A percentile compares a stretch with the other conserved stretches of the same genome.
These are phyloP conservation scores for Dendrocopos noguchii DNA, from an alignment of 2,113 vertebrate species.

Conservation along the genomic window DNA sequence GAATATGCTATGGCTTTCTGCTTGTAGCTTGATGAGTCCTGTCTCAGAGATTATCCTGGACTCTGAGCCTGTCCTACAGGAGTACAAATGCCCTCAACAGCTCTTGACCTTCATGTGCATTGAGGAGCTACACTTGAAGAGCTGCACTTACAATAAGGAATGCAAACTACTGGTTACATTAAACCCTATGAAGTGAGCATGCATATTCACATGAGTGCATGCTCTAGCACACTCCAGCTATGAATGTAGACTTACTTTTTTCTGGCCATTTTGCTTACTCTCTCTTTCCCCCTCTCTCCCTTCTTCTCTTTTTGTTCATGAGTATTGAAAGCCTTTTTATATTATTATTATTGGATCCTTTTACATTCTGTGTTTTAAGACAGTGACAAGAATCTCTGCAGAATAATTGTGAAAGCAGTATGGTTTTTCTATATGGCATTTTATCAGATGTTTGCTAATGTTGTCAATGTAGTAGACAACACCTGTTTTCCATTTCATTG, in stretches of 20 bases:
- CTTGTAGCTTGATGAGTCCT: neutral
- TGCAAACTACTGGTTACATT: constrained; percentile 10
- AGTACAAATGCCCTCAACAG: neutral
- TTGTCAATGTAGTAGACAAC: neutral
- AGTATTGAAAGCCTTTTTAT: neutral
- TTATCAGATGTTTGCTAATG: neutral
- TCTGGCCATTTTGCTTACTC: neutral
- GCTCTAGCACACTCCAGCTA: neutral
- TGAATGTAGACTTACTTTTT: neutral
- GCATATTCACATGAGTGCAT: neutral
- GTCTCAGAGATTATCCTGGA: neutral
- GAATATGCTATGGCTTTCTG: neutral
- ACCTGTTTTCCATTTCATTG: neutral
- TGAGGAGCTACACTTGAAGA: constrained; percentile 20
- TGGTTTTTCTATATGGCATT: neutral
- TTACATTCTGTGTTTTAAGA: neutral
- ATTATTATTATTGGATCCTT: constrained; percentile 4
- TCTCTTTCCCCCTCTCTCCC: neutral
- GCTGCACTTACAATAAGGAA: neutral
- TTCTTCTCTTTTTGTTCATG: neutral
- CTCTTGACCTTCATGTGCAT: constrained; percentile 33
- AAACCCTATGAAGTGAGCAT: neutral
- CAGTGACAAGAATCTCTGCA: neutral
- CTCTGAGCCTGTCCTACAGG: neutral
- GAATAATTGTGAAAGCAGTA: neutral